Conservation (phyloP, 2,113 vertebrate genomes). For the Loxodonta africana region DNA sequence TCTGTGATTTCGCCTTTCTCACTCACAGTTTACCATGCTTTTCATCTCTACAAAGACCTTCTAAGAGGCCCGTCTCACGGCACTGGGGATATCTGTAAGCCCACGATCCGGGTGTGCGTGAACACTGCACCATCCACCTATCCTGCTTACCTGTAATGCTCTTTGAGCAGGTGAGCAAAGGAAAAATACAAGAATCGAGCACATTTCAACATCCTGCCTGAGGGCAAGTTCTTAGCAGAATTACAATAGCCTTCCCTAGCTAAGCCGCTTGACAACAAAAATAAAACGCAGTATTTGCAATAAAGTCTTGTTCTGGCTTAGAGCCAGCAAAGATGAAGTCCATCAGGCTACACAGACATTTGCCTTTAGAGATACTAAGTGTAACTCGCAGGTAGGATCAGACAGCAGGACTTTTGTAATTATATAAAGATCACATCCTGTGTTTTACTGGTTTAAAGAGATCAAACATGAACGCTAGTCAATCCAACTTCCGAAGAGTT, state of each 20-base stretch:
- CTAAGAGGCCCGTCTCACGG: background rate
- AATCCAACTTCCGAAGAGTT: slow-evolving; percentile 57
- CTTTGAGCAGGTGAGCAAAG: background rate
- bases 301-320: background rate
- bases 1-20: background rate
- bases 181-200: slow-evolving; percentile 20
- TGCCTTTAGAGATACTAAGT: background rate
- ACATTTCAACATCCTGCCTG: background rate
- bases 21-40: background rate
- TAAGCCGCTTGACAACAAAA: slow-evolving; percentile 34
- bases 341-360: background rate
- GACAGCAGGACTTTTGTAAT: slow-evolving; percentile 8
- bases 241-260: background rate
- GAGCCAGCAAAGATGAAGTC: slow-evolving; percentile 27
- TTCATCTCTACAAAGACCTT: background rate
- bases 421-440: slow-evolving; percentile 49
- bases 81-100: background rate
- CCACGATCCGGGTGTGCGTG: background rate
- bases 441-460: slow-evolving; percentile 52
- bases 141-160: background rate
- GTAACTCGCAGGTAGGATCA: slow-evolving; percentile 48
- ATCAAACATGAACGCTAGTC: slow-evolving; percentile 27
- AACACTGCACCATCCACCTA: rapidly evolving
- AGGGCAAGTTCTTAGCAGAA: background rate
- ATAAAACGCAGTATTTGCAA: slow-evolving; percentile 11